Evolutionary conservation across 2,797 vertebrate species (phyloP).

Genomic region (Erethizon dorsatum): DNA sequence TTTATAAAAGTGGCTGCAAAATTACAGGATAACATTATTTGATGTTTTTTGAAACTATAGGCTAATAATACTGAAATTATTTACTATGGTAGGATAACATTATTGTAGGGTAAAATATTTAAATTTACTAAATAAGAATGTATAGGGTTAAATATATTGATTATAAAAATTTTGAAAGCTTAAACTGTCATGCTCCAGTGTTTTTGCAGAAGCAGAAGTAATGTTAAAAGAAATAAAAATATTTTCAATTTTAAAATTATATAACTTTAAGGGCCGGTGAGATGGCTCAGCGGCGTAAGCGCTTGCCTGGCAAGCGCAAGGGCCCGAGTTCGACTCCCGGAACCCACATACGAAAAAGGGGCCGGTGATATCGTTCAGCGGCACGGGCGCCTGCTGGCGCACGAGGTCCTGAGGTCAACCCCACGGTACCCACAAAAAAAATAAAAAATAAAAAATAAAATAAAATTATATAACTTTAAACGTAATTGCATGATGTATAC

Average conservation of each 20-base stretch:
- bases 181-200: not conserved
- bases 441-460: no score
- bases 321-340: no score
- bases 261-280: not conserved
- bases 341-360: no score
- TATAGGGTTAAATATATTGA: not conserved
- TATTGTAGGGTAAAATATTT: not conserved
- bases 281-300: no score
- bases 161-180: not conserved
- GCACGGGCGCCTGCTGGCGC: no score
- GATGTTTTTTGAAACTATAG: not conserved
- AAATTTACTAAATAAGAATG: slow-evolving; percentile 29
- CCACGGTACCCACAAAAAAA: no score
- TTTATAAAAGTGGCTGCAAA: not conserved
- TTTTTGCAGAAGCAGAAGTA: not conserved
- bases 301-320: no score
- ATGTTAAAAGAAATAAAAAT: not conserved
- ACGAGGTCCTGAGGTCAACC: no score
- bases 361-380: no score
- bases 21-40: not conserved
- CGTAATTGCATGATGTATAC: not conserved
- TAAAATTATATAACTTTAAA: not conserved
- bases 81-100: not conserved
- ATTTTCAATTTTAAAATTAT: not conserved
- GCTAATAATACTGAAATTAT: not conserved